Base-by-base conservation (phyloP, 2,888 invertebrate species). In the Drosophila siamana region DNA sequence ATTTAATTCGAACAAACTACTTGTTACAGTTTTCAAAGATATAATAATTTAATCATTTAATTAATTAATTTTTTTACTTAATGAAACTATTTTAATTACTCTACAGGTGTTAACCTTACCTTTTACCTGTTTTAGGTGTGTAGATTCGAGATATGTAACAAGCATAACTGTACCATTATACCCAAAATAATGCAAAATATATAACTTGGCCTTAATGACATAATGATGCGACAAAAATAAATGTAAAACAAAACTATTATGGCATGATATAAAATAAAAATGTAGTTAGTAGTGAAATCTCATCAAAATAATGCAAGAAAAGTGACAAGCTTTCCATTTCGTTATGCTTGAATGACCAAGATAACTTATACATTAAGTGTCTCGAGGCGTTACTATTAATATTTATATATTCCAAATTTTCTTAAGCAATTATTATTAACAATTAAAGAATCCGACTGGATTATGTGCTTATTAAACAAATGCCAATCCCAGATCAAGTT, bases 271-370 rank as follows among this genome's bases (percentile, higher is more conserved):
- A 43, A 28, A 19, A 19, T 19, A 19, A 9, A 54, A 26, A 51
- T 28, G n/a, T 54, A 51, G 52, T 6, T 2, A 4, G 13, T 11
- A 65, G 51, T 50, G 60, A 72, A 75, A 72, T 43, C 13, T 6
- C 43, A 51, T 48, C 55, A 44, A 68, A 74, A 59, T 46, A 52
- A 44, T 54, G 22, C 2, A 28, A 26, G 15, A 44, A 50, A 46
- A 63, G 44, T 56, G 54, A 70, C 62, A 70, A 67, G 43, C 77
- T 77, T 77, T 77, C 62, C 67, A 77, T 73, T 77, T 77, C 62
- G 67, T 51, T 63, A 61, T 33, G 41, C 22, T 46, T 44, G 8
- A n/a, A 8, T 38, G 13, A 6, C n/a, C 36, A 36, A 1, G 13
- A 7, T 7, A 13, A 15, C 15, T 38, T 33, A 11, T 4, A 33